Conservation (phyloP, 92 coral and sea anemone species). For the Metridium senile region DNA sequence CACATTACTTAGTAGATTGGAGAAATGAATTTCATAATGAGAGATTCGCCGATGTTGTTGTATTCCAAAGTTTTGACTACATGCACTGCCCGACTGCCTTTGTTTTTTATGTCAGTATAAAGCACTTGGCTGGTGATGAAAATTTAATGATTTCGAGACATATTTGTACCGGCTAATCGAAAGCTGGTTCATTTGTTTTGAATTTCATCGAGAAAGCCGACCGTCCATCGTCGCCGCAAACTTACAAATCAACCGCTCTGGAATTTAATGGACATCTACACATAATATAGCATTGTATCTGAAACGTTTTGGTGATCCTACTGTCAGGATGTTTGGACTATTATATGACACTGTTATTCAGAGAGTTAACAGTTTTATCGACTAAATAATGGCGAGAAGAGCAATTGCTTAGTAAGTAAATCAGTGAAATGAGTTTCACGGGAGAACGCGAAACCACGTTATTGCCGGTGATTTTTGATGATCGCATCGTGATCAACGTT, state of each 20-base stretch:
- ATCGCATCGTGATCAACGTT: conserved; percentile 94
- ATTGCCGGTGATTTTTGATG: conserved; percentile 53
- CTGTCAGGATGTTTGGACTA: too few species aligned
- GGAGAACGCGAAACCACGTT: conserved; percentile 13
- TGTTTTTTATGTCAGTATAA: conserved; percentile 9
- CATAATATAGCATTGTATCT: too few species aligned
- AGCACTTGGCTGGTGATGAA: conserved; percentile 14
- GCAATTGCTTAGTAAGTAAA: not conserved
- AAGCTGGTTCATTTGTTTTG: conserved; percentile 14
- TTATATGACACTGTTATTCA: too few species aligned
- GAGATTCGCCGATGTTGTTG: too few species aligned
- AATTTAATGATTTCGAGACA: conserved; percentile 14
- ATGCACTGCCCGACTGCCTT: not conserved
- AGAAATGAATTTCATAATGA: too few species aligned
- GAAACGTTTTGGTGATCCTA: too few species aligned
- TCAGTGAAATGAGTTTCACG: conserved; percentile 3
- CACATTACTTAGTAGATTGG: too few species aligned
- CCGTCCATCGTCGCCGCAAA: not conserved
- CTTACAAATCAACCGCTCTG: not conserved
- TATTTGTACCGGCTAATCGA: conserved; percentile 19
- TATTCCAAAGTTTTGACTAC: too few species aligned
- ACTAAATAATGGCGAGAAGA: too few species aligned
- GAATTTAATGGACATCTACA: too few species aligned
- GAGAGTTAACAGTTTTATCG: too few species aligned
- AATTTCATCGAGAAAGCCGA: not conserved